phyloP scores from a whole-genome alignment of 2,888 invertebrate species.

The Malthinus seriepunctatus region DNA sequence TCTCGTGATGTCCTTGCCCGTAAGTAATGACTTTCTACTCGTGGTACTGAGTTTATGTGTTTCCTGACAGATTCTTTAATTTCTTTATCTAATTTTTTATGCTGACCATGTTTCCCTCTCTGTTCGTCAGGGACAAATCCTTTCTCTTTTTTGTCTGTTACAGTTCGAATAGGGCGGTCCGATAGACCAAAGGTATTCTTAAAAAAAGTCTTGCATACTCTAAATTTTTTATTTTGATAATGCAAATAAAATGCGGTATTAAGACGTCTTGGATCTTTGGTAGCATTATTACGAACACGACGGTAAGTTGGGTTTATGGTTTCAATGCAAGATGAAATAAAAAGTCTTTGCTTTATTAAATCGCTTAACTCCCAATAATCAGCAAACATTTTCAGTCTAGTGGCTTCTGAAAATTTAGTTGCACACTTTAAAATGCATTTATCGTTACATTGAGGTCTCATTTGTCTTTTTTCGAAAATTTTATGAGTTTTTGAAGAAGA shows the following conservation, averaged over 20 bases:
- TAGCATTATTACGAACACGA: not conserved
- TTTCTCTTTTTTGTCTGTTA: constrained; percentile 25
- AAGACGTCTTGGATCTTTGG: not conserved
- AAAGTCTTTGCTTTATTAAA: too few species aligned
- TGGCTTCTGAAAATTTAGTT: too few species aligned
- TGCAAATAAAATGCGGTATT: not conserved
- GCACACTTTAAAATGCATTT: too few species aligned
- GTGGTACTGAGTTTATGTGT: constrained; percentile 40
- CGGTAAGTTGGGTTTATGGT: too few species aligned
- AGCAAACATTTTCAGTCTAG: too few species aligned
- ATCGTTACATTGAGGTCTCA: too few species aligned
- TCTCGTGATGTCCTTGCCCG: constrained; percentile 36
- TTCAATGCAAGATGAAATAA: too few species aligned
- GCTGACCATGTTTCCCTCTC: constrained; percentile 39
- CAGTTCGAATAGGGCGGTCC: constrained; percentile 33
- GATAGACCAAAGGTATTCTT: constrained; percentile 37
- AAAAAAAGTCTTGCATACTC: constrained; percentile 36
- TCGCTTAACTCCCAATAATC: too few species aligned
- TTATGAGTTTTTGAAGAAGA: too few species aligned
- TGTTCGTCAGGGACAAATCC: constrained; percentile 33
- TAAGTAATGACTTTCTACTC: constrained; percentile 41
- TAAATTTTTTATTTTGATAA: constrained; percentile 12
- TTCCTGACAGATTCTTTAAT: constrained; percentile 34
- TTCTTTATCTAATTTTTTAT: constrained; percentile 35
- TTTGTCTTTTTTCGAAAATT: too few species aligned